A percentile compares a stretch with the other conserved stretches of the same genome.
Evolutionary conservation across 2,888 invertebrate genomes (phyloP).

Genomic region (Troglohyphantes excavatus): DNA sequence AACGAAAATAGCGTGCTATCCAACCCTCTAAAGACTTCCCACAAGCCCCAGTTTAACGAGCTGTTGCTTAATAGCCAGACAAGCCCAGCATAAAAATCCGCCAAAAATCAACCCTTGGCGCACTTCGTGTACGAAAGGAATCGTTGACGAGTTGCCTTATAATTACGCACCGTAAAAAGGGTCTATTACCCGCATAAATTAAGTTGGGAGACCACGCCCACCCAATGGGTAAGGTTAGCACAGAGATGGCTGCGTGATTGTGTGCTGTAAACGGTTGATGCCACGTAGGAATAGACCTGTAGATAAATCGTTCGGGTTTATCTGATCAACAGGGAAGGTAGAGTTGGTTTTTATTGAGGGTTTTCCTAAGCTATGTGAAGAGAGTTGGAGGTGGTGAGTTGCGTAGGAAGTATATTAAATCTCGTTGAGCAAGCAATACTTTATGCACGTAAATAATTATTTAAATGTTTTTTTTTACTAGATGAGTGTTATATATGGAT

Average conservation of each 20-base stretch:
- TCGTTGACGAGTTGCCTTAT: background rate
- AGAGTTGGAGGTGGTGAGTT: background rate
- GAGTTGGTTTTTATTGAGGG: background rate
- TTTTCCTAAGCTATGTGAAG: background rate
- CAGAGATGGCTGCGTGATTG: background rate
- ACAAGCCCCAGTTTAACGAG: background rate
- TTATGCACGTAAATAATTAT: no score
- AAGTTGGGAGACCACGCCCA: background rate
- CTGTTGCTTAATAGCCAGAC: background rate
- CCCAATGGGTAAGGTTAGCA: background rate
- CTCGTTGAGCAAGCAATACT: background rate
- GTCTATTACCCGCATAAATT: background rate
- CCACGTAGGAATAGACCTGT: background rate
- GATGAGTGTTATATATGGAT: no score
- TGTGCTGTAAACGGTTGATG: background rate
- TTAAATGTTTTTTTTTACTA: no score
- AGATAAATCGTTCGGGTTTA: background rate
- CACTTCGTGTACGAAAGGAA: background rate
- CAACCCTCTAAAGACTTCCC: no score
- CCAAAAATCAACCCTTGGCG: background rate
- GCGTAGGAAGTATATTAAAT: background rate
- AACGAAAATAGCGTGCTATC: no score
- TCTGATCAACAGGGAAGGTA: background rate
- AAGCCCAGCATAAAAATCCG: background rate
- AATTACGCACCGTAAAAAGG: slow-evolving; percentile 5